Base-by-base conservation (phyloP, 2,888 invertebrate genomes). In the Venustoraphidia nigricollis region DNA sequence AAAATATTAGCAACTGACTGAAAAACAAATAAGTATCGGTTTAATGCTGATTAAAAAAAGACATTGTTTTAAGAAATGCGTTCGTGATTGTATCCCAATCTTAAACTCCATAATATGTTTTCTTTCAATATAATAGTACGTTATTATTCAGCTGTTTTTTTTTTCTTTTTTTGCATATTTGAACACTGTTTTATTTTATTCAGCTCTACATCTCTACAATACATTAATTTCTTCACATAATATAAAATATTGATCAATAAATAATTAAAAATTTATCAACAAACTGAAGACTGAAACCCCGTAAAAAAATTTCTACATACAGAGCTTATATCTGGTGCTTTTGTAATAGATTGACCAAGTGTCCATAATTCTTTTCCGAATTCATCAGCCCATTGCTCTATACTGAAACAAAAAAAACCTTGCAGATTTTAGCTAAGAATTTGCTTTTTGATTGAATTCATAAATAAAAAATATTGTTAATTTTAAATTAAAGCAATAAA, bases 301-400 rank as follows among this genome's bases (percentile, higher is more conserved):
- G 14, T 8, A 5, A 3, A 11, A 42, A 27, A 44, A 38, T 6
- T 35, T 35, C 34, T 45, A 72, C 75, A 79, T 66, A 87, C 88
- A 56, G 72, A 71, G 68, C 82, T 79, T 51, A 90, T 81, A 66
- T 87, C 81, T 55, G 78, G 74, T 46, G 82, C 79, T 65, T 83
- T 83, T 36, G 87, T 88, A 58, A 89, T 79, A 53, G 77, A 75
- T 60, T 79, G 75, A 48, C 84, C 88, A 52, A 90, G 72, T 58
- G 78, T 75, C 81, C 83, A 87, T 54, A 91, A 67, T 60, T 89
- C 87, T 53, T 79, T 77, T 36, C 91, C 90, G 51, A 92, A 74
- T 50, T 72, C 73, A 53, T 79, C 73, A 17, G 89, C 87, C 90
- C 90, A 90, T 68, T 75, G 75, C 60, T 77, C 77, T 43, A 91